Evolutionary conservation across 2,797 vertebrate species (phyloP), one percentile per base, ranked within the genome.

Genomic region (Columba guinea): DNA sequence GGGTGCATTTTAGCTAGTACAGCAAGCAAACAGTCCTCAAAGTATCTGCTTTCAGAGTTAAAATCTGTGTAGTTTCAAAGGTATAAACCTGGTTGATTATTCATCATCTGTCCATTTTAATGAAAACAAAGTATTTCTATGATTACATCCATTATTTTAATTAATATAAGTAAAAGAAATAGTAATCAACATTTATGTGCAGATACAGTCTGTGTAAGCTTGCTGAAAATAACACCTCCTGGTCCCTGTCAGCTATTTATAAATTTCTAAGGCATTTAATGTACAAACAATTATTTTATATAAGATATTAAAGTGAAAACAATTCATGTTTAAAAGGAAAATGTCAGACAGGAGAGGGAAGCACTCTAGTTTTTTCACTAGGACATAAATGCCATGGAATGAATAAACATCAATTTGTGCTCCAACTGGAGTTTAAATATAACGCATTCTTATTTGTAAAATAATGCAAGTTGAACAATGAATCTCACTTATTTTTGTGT

Each of bases 131-230:
- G 70, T 9, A 46, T 78, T 93, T 71, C 10, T 93, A 32, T 84
- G 21, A 84, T 62, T 71, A 13, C 34, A 51, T 51, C 4, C 46
- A 48, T 84, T 92, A 71, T 58, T 90, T 84, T 88, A 87, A 86
- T 94, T 94, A 90, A 83, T 48, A 8, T 35, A 68, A 87, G 46
- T 92, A 78, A 82, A 93, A 95, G 9, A 48, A 83, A 65, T 24
- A 84, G 13, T 52, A 87, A 80, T 89, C 79, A 87, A 51, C 65
- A 62, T 65, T 82, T 46, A 15, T 34, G 21, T 3, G 2, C 12
- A 79, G 59, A 69, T 63, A 73, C n/a, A 80, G 51, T 65, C 41
- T 39, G 14, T 70, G 58, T 87, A 95, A 95, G 22, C 56, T 11
- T 18, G 37, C 17, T 24, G 76, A 93, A 79, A 87, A 90, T 79